Percentiles rank a stretch among this genome's conserved stretches.
Evolutionary conservation across 2,113 vertebrate species (phyloP).

Genomic region (Pan troglodytes): DNA sequence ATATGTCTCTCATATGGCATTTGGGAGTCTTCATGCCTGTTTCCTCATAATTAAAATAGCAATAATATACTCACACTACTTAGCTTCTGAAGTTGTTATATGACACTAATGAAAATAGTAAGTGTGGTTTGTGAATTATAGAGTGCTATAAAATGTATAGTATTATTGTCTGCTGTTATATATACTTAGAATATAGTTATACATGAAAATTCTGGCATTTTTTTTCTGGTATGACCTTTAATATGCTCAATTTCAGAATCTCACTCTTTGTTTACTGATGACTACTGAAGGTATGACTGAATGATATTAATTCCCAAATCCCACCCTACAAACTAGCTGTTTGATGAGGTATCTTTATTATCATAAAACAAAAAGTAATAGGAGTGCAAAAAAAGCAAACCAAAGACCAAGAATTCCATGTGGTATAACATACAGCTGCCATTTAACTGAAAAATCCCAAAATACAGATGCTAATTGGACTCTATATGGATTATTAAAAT

Average conservation of each 20-base stretch:
- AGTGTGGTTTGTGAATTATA: background rate
- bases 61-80: background rate
- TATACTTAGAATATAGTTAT: background rate
- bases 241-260: background rate
- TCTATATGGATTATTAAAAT: constrained; percentile 76
- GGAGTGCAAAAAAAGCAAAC: constrained; percentile 38
- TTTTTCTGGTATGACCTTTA: background rate
- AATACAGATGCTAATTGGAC: constrained; percentile 72
- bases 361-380: constrained; percentile 35
- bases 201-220: background rate
- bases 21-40: background rate
- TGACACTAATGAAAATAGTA: background rate
- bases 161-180: background rate
- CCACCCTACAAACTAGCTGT: background rate
- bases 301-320: constrained; percentile 2
- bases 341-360: constrained; percentile 49
- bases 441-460: constrained; percentile 53
- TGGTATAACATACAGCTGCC: constrained; percentile 61
- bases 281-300: background rate
- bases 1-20: background rate
- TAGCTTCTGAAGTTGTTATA: background rate
- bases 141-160: background rate
- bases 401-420: constrained; percentile 58
- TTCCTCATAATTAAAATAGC: background rate
- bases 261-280: background rate